Conservation (phyloP, 2,797 vertebrate species). For the Phyllotis vaccarum region DNA sequence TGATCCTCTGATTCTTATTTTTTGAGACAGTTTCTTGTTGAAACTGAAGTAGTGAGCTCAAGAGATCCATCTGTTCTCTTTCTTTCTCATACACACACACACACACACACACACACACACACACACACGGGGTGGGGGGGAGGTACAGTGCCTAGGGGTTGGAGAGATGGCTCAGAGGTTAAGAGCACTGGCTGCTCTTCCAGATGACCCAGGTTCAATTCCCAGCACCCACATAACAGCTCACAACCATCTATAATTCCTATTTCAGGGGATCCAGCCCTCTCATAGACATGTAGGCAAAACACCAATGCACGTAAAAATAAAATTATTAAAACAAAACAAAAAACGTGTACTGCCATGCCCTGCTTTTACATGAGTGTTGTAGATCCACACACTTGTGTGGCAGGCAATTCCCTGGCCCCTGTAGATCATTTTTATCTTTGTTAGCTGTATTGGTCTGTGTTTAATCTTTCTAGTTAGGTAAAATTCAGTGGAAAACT, state of each 20-base stretch:
- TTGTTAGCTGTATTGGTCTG: background rate
- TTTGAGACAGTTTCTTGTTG: background rate
- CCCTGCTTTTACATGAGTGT: background rate
- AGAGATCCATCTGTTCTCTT: background rate
- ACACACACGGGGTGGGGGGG: too few relatives aligned
- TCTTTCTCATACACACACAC: accelerated
- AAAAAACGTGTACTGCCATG: background rate
- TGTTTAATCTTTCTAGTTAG: slow-evolving; percentile 37
- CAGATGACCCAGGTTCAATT: too few relatives aligned
- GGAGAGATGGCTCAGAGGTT: too few relatives aligned
- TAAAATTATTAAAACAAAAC: too few relatives aligned
- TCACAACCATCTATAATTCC: too few relatives aligned
- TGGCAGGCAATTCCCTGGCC: background rate
- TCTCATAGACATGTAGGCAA: too few relatives aligned
- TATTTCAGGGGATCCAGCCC: too few relatives aligned
- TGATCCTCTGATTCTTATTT: background rate
- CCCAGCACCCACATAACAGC: too few relatives aligned
- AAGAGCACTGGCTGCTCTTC: too few relatives aligned
- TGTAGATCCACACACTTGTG: background rate
- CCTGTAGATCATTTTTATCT: background rate
- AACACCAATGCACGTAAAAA: too few relatives aligned
- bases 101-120: background rate
- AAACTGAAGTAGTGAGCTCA: background rate
- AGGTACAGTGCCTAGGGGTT: too few relatives aligned
- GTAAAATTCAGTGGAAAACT: background rate